Base-by-base conservation (phyloP, 2,797 vertebrate species). In the Gallinago solitaria region DNA sequence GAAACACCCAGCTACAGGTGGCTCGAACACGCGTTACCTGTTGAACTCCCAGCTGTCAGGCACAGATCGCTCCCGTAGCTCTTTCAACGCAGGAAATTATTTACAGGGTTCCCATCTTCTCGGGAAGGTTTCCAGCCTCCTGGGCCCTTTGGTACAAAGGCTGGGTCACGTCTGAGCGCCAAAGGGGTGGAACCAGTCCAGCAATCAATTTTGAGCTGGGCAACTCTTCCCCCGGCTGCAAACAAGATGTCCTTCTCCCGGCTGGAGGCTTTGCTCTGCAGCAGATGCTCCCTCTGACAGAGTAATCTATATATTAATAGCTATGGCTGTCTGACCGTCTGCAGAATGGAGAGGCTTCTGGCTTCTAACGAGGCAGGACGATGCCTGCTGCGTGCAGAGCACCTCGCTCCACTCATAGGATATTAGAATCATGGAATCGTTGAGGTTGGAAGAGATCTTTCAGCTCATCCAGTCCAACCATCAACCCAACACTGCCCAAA, bases 111-210 rank as follows among this genome's bases (percentile, higher is more conserved):
- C 95, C 79, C 92, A 64, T 93, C 96, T 93, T 76, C 94, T 89
- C 33, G 19, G 90, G 93, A 96, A 96, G 68, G 56, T 89, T 93
- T 96, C 96, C 96, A 97, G 75, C 91, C 94, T 96, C 70, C 90
- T 53, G 91, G 82, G 88, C 95, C 95, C 95, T 97, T 97, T 93
- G 95, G 76, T 96, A 96, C 95, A 97, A 97, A 96, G 95, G 77
- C 95, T 93, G 24, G 43, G 94, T 93, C 93, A 96, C 79, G 87
- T 96, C 92, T 95, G 93, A 97, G 75, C 68, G 17, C 95, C 86
- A 91, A 97, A 95, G 94, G 77, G 80, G 94, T 60, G 91, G 94
- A 95, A 96, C 68, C 50, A 59, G 76, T 86, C 96, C 96, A 95
- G 87, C 79, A 91, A 90, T 94, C 64, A 43, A 77, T 94, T 96